A percentile compares a stretch with the other conserved stretches of the same genome.
Evolutionary conservation across 2,797 vertebrate species (phyloP).

Genomic region (Acanthurus lineatus): DNA sequence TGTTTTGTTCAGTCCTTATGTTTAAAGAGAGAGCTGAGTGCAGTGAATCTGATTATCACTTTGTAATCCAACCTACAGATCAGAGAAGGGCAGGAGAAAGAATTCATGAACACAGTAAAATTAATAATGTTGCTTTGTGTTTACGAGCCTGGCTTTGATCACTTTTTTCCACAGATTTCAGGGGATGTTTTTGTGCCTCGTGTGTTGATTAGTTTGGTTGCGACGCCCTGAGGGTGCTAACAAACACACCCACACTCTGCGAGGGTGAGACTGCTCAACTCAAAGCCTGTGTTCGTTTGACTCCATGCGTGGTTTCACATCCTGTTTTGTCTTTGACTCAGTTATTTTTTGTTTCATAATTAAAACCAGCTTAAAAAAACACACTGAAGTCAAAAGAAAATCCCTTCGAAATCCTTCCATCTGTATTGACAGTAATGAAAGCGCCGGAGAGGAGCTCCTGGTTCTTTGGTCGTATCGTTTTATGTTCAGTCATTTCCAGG

Average conservation of each 20-base stretch:
- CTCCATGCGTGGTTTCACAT: slow-evolving; percentile 10
- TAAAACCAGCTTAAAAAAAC: slow-evolving; percentile 8
- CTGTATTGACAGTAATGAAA: slow-evolving; percentile 47
- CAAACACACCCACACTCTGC: slow-evolving; percentile 62
- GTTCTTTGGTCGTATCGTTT: slow-evolving; percentile 42
- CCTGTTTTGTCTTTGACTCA: slow-evolving; percentile 22
- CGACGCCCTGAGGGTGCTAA: slow-evolving; percentile 38
- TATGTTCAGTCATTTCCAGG: slow-evolving; percentile 27
- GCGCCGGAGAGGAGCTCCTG: slow-evolving; percentile 20
- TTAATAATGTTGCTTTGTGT: slow-evolving; percentile 44
- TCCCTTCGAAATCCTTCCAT: slow-evolving; percentile 15
- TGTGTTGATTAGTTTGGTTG: slow-evolving; percentile 41
- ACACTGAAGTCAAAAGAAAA: slow-evolving; percentile 23
- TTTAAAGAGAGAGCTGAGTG: slow-evolving; percentile 8
- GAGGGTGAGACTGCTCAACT: slow-evolving; percentile 38
- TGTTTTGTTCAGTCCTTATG: slow-evolving; percentile 20
- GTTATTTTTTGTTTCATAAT: slow-evolving; percentile 40
- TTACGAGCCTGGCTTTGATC: slow-evolving; percentile 49
- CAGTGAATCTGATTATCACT: neutral
- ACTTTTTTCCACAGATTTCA: slow-evolving; percentile 20
- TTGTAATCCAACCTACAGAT: neutral
- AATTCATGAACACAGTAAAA: slow-evolving; percentile 48
- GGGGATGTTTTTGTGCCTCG: slow-evolving; percentile 31
- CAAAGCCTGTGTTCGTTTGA: slow-evolving; percentile 38
- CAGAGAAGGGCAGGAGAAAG: slow-evolving; percentile 16